Base-by-base conservation (phyloP, 2,888 invertebrate genomes). In the Aspidapion aeneum region DNA sequence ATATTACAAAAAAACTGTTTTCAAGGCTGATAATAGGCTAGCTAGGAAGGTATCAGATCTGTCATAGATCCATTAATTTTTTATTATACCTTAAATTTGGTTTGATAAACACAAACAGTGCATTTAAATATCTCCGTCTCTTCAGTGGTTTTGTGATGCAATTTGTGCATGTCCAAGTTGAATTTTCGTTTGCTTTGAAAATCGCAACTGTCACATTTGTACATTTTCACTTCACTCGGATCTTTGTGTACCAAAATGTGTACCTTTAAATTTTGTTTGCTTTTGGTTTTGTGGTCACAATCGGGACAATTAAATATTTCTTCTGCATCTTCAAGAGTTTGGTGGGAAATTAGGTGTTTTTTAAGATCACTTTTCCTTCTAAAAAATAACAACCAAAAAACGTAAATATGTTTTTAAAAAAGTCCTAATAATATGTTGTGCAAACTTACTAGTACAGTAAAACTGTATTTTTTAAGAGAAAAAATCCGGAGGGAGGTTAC, bases 181-280 rank as follows among this genome's bases (percentile, higher is more conserved):
- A 71, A 74, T 61, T 71, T 72, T 20, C 74, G 63, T 54, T 72
- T 72, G 2, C 73, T 71, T 12, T 66, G 67, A 55, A 72, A 74
- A 1, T 66, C 58, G 60, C 75, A 73, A 3, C 68, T 61, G 3
- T 63, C 58, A 62, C 75, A 75, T 1, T 35, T 35, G 35, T 35
- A 35, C 35, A 35, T 35, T 35, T 35, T 35, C 5, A 35, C 35
- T 35, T 35, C 35, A 12, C 35, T 35, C 5, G 35, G 35, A 35
- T 35, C 35, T 12, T 35, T 35, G 12, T 35, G 35, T 12, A 35
- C 35, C 35, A 35, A 35, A 35, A 35, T 35, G 12, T 35, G 35
- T 3, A 35, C 35, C 35, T 12, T 35, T 12, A 35, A 35, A 35
- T 35, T 35, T 35, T 35, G 35, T 12, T 35, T 35, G 12, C 35